Base-by-base conservation (phyloP, 2,113 vertebrate species). In the Pica pica region DNA sequence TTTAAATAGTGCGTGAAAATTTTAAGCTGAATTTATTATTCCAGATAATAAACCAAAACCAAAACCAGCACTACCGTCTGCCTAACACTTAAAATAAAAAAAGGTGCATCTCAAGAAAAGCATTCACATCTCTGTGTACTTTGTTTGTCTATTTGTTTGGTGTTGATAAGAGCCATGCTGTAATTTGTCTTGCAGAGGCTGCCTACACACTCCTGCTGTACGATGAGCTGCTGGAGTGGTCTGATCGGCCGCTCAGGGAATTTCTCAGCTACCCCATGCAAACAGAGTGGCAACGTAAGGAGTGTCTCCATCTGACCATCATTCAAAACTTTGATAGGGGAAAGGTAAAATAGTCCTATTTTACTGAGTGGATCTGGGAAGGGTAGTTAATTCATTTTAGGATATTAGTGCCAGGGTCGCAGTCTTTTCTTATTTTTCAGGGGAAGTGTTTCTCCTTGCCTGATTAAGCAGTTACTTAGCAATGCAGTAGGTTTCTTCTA, bases 181-280 rank as follows among this genome's bases (percentile, higher is more conserved):
- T 74, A 14, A 7, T 53, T 82, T 96, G 71, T 22, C 53, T 90
- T 95, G 6, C 97, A 99, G 99, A 99, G 97, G 99, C 99, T 22
- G 99, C 99, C 0, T 99, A 99, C 96, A 99, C 99, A 0, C 98
- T 99, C 26, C 97, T 99, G 79, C 97, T 99, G 33, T 99, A 99
- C 1, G 99, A 99, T 7, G 99, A 99, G 97, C 95, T 99, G 73
- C 55, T 99, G 94, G 99, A 99, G 61, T 99, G 99, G 99, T 99
- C 99, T 0, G 99, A 99, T 22, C 97, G 99, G 79, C 99, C 99
- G 0, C 98, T 99, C 75, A 95, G 99, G 83, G 99, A 99, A 94
- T 99, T 99, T 74, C 98, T 99, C 86, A 99, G 97, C 98, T 99
- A 99, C 94, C 99, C 99, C 89, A 99, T 99, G 99, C 99, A 99